Conservation (phyloP, 1,140 invertebrate genomes). For the Leptinotarsa defecta region DNA sequence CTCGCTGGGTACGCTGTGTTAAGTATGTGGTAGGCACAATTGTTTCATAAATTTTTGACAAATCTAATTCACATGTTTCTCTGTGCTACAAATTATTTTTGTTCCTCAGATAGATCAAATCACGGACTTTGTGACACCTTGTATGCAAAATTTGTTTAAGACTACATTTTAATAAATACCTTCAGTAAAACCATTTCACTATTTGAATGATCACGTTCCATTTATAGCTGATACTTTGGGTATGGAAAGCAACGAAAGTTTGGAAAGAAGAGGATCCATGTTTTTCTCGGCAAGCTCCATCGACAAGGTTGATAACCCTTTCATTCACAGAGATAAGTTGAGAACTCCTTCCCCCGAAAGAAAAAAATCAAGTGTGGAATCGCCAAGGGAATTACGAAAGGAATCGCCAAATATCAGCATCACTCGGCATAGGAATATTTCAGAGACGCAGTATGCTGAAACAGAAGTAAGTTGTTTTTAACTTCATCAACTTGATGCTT, state of each 20-base stretch:
- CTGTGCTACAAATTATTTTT: too few relatives aligned
- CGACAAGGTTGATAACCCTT: constrained; percentile 41
- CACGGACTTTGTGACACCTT: too few relatives aligned
- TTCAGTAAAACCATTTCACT: background rate
- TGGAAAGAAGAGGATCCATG: constrained; percentile 48
- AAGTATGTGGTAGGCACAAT: too few relatives aligned
- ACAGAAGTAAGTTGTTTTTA: constrained; percentile 67
- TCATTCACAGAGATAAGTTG: background rate
- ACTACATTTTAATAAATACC: background rate
- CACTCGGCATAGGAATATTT: constrained; percentile 53
- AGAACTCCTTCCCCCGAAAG: constrained; percentile 60
- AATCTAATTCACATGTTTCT: background rate
- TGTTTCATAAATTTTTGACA: background rate
- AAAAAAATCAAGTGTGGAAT: constrained; percentile 21
- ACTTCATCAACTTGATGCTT: too few relatives aligned
- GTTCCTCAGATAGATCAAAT: too few relatives aligned
- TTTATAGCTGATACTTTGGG: constrained; percentile 72
- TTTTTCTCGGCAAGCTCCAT: constrained; percentile 36
- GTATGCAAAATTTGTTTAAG: too few relatives aligned
- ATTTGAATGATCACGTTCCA: background rate
- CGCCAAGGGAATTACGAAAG: constrained; percentile 25
- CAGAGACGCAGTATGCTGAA: constrained; percentile 77
- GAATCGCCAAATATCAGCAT: constrained; percentile 41
- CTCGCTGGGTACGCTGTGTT: too few relatives aligned
- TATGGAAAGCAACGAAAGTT: constrained; percentile 67